These are phyloP conservation scores for Amiota minor DNA, from an alignment of 2,888 invertebrate species.

Conservation along the genomic window DNA sequence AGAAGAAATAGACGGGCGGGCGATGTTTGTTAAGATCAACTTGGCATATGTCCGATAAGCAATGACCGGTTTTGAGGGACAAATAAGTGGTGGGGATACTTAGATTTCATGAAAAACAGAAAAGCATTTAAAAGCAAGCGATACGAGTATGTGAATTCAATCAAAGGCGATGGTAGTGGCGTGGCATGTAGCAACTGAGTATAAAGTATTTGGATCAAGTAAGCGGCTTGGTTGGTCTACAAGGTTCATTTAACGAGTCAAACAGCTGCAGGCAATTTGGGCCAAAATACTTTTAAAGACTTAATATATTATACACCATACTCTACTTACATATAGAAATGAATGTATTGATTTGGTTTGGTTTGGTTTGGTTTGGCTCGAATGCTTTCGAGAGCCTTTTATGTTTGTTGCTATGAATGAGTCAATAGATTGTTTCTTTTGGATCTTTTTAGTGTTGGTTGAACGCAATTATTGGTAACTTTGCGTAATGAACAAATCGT, in stretches of 20 bases:
- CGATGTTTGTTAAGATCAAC: conserved; percentile 9
- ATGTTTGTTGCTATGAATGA: neutral
- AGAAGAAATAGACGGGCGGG: neutral
- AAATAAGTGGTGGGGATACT: neutral
- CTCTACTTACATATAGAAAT: neutral
- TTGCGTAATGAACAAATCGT: conserved; percentile 3
- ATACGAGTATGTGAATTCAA: neutral
- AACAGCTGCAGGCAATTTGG: conserved; percentile 29
- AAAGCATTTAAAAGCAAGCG: no score
- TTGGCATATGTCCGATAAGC: conserved; percentile 17
- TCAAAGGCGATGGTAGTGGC: neutral
- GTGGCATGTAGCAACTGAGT: no score
- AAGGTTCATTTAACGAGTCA: conserved; percentile 4
- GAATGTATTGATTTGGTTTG: conserved; percentile 4
- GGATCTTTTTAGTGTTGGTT: neutral
- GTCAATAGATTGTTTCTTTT: conserved; percentile 2
- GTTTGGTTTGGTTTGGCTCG: neutral
- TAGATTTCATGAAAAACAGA: no score
- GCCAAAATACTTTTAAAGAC: neutral
- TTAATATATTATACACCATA: no score
- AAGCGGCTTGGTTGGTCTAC: neutral
- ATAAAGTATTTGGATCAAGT: no score
- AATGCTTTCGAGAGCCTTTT: conserved; percentile 13
- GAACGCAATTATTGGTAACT: neutral
- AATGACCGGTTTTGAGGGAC: neutral